Evolutionary conservation across 2,888 invertebrate genomes (phyloP).

Genomic region (Eurytoma californica): DNA sequence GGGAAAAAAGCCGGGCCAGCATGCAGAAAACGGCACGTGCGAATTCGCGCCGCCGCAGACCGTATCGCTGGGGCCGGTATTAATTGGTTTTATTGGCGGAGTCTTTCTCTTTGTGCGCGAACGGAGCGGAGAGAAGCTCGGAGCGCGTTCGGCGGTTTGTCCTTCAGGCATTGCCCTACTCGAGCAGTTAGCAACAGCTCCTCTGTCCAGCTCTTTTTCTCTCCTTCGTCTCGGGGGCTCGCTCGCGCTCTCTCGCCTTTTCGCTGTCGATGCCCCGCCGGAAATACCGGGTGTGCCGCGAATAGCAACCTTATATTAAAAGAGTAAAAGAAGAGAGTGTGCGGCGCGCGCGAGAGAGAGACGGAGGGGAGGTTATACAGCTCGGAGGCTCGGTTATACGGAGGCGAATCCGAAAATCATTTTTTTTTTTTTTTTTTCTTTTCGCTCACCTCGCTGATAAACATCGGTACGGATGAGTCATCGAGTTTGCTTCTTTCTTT

Average conservation of each 20-base stretch:
- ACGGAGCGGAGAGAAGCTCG: constrained; percentile 12
- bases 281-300: constrained; percentile 69
- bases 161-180: constrained; percentile 66
- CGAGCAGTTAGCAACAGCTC: constrained; percentile 62
- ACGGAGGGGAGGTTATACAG: constrained; percentile 1
- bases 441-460: constrained; percentile 28
- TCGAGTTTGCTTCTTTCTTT: constrained; percentile 28
- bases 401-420: constrained; percentile 35
- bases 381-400: background rate
- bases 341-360: constrained; percentile 11
- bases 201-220: constrained; percentile 36
- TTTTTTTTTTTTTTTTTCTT: too few species aligned
- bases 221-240: constrained; percentile 50
- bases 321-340: constrained; percentile 48
- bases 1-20: too few species aligned
- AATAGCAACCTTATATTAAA: constrained; percentile 57
- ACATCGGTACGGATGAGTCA: constrained; percentile 46
- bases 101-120: background rate
- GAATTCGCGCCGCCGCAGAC: too few species aligned
- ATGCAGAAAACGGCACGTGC: too few species aligned
- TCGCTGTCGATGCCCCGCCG: constrained; percentile 59
- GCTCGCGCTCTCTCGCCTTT: constrained; percentile 49
- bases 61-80: background rate
- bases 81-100: constrained; percentile 9
- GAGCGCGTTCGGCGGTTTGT: constrained; percentile 64